Evolutionary conservation across 2,888 invertebrate species (phyloP).

Genomic region (Apomyelois bistriatella): DNA sequence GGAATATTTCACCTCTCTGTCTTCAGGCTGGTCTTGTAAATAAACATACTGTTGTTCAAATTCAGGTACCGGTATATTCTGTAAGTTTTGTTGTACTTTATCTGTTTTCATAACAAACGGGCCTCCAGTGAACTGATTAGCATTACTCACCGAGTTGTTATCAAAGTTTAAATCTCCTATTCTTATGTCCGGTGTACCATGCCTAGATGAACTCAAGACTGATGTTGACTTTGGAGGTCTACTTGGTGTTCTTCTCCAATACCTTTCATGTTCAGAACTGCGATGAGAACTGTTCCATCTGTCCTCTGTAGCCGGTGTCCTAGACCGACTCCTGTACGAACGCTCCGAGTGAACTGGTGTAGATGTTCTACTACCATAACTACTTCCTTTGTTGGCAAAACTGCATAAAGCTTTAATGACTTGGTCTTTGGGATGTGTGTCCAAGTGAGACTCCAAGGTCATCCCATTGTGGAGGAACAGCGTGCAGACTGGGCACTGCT

Average conservation of each 20-base stretch:
- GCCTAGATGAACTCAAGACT: conserved; percentile 46
- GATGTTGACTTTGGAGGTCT: conserved; percentile 50
- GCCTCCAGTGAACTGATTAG: conserved; percentile 39
- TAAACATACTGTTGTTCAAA: conserved; percentile 58
- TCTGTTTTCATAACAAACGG: conserved; percentile 53
- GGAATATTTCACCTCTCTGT: conserved; percentile 68
- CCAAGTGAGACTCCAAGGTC: conserved; percentile 88
- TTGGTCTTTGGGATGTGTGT: conserved; percentile 93
- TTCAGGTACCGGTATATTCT: conserved; percentile 41
- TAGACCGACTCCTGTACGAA: conserved; percentile 63
- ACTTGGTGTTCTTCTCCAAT: conserved; percentile 65
- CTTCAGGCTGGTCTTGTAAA: conserved; percentile 60
- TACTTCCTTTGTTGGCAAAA: conserved; percentile 65
- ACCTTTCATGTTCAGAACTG: conserved; percentile 57
- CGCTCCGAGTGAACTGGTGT: conserved; percentile 63
- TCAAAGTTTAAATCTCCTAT: conserved; percentile 57
- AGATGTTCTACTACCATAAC: conserved; percentile 61
- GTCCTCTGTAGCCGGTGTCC: conserved; percentile 62
- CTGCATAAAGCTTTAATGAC: conserved; percentile 88
- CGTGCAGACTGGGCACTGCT: conserved; percentile 91
- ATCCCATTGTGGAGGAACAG: conserved; percentile 91
- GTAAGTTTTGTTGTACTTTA: conserved; percentile 54
- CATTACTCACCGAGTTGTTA: conserved; percentile 36
- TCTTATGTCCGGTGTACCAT: conserved; percentile 55
- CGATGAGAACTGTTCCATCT: conserved; percentile 53